Evolutionary conservation across 2,797 vertebrate genomes (phyloP), one percentile per base, ranked within the genome.

Genomic region (Microcaecilia unicolor): DNA sequence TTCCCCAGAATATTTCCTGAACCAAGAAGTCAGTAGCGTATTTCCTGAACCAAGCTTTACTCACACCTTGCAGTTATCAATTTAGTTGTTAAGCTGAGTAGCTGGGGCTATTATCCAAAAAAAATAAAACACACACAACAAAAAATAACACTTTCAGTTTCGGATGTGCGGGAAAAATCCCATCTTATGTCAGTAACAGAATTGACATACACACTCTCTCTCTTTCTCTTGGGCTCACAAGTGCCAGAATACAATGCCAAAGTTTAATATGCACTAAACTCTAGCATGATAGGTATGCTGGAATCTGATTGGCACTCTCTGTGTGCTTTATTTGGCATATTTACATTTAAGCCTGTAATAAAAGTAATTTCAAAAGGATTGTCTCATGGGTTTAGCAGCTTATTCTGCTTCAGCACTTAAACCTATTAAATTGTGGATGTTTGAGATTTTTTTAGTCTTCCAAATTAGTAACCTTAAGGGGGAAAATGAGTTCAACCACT

Each of bases 361-460:
- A 28, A 38, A 48, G 13, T 30, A 38, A 42, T 50, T 49, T 51
- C 15, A 37, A 48, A 55, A 48, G 15, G 22, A 31, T 6, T 42
- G 18, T 45, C 18, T 38, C 15, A 25, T 28, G 13, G 31, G 31
- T 35, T 38, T 37, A 44, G 51, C 10, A 41, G 22, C 44, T 17
- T 32, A 40, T 24, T 39, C 6, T 29, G 31, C 32, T 46, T 17
- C 19, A 45, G 21, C 26, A 43, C 48, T 42, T 46, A 51, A 52
- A 28, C 31, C 14, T 21, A 31, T 34, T 34, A 37, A 20, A 22
- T 9, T 39, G 29, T 12, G 41, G 24, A 50, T 54, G 11, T 49
- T 24, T 46, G 15, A 35, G 31, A 25, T 48, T 39, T 44, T 27
- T 37, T 34, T 17, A 27, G 14, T 21, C 28, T 28, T 38, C 18